Base-by-base conservation (phyloP, 2,888 invertebrate genomes). In the Lasioglossum lativentre region DNA sequence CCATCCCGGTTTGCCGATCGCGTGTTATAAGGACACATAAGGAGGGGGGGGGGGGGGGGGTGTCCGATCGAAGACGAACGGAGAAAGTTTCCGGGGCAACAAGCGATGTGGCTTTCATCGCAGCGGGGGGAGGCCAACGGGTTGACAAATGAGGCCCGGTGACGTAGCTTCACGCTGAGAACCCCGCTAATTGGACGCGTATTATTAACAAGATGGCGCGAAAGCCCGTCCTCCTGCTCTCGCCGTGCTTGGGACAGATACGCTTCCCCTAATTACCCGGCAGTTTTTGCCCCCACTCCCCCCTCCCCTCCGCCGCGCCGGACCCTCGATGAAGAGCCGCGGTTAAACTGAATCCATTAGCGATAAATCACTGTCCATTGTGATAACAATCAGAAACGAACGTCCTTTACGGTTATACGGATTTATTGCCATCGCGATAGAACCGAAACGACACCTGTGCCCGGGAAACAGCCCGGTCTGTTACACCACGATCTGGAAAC, bases 161-260 rank as follows among this genome's bases (percentile, higher is more conserved):
- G 90, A 90, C 89, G 86, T 82, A 81, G 86, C 88, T 78, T 74
- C 87, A 74, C 83, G 85, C 88, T 89, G 80, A 78, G 87, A 89
- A 81, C 76, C 81, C 68, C 85, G 86, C 87, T 91, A 91, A 91
- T 91, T 91, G 91, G 90, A 92, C 86, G 89, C 88, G 90, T 90
- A 91, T 91, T 91, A 92, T 91, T 92, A 92, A 90, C 82, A 83
- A 89, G 89, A 88, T 75, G 82, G 75, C 82, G 85, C 76, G 80
- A 80, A 80, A 83, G 63, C 14, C 81, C 82, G 42, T 87, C 40
- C 38, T 66, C 45, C 47, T 1, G 23, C 10, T 52, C 52, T 52
- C 52, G 23, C 34, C 47, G 68, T 10, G 45, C 56, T 66, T 34
- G 16, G 66, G 75, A 66, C 71, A 77, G 71, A 78, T 47, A 52